phyloP scores from a whole-genome alignment of 92 coral and sea anemone species.

The Porites rus region DNA sequence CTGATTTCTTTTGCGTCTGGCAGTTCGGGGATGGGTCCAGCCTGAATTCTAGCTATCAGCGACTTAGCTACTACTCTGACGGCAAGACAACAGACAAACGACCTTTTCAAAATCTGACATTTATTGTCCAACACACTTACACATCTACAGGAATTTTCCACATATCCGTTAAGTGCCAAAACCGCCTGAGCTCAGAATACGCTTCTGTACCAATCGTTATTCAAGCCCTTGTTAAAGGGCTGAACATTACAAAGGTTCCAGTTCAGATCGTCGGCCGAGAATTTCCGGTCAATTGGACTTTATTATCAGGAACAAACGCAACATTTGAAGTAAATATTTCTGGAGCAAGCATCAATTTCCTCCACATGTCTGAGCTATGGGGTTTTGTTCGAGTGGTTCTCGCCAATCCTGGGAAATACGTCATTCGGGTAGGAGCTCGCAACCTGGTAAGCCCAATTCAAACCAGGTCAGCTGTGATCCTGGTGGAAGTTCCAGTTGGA shows the following conservation, averaged over 20 bases:
- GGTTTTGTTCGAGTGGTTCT: constrained; percentile 10
- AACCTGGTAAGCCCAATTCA: constrained; percentile 42
- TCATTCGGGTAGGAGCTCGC: constrained; percentile 11
- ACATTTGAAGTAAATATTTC: constrained; percentile 17
- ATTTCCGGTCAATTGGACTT: constrained; percentile 39
- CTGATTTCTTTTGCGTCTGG: constrained; percentile 62
- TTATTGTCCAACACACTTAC: constrained; percentile 21
- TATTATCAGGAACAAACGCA: constrained; percentile 43
- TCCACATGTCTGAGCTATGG: neutral
- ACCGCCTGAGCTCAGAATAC: constrained; percentile 26
- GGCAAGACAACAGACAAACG: constrained; percentile 24
- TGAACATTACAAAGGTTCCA: constrained; percentile 6
- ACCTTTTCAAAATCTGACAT: constrained; percentile 21
- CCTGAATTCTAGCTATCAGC: constrained; percentile 22
- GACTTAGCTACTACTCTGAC: constrained; percentile 23
- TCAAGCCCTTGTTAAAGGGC: constrained; percentile 33
- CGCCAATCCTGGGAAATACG: neutral
- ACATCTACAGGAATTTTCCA: constrained; percentile 21
- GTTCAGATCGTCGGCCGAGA: constrained; percentile 22
- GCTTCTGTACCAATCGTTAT: constrained; percentile 15
- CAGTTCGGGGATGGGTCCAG: constrained; percentile 63
- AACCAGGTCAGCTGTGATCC: constrained; percentile 1
- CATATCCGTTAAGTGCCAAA: constrained; percentile 32
- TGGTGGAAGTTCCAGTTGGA: constrained; percentile 29
- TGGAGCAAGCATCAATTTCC: neutral